Conservation (phyloP, 2,888 invertebrate genomes). For the Agonopterix arenella region DNA sequence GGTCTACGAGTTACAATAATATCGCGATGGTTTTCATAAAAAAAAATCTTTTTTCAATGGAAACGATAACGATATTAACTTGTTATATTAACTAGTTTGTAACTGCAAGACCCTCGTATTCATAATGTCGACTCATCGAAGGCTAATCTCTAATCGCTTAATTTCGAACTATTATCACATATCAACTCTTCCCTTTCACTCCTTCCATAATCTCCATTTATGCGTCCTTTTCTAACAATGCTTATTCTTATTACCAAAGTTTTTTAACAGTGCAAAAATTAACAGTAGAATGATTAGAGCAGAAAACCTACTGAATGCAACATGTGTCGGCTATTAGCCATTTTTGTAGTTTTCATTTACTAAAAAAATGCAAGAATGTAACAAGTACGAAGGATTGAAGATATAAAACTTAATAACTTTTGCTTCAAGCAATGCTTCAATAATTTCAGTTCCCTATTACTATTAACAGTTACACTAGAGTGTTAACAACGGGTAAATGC, state of each 20-base stretch:
- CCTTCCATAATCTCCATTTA: slow-evolving; percentile 25
- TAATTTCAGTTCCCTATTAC: slow-evolving; percentile 18
- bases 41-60: no score
- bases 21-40: no score
- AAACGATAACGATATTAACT: no score
- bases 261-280: neutral
- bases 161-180: slow-evolving; percentile 66
- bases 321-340: no score
- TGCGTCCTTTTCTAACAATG: slow-evolving; percentile 17
- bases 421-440: slow-evolving; percentile 26
- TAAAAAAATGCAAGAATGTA: no score
- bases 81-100: no score
- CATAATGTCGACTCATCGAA: slow-evolving; percentile 24
- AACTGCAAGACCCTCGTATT: no score
- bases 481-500: slow-evolving; percentile 61
- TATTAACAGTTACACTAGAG: slow-evolving; percentile 38
- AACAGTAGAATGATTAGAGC: neutral
- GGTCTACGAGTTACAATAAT: no score
- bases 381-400: neutral
- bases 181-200: slow-evolving; percentile 42
- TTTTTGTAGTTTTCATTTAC: no score
- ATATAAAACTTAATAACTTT: neutral
- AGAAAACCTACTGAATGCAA: neutral
- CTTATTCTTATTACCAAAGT: neutral
- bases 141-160: slow-evolving; percentile 40